Evolutionary conservation across 1,140 invertebrate genomes (phyloP).

Genomic region (Drosophila paulistorum): DNA sequence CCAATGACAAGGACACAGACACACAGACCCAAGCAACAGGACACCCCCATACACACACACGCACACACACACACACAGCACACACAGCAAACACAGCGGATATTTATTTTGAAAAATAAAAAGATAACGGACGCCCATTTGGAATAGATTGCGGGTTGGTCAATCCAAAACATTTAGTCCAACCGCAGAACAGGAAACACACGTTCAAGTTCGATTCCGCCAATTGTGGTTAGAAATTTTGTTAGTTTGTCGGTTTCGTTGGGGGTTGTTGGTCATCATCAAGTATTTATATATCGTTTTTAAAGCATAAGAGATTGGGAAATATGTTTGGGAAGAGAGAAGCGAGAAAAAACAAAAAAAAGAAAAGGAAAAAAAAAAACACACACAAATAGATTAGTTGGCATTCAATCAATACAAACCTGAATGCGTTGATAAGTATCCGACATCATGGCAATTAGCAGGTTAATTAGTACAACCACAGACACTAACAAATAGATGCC

Average conservation of each 20-base stretch:
- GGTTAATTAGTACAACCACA: constrained; percentile 98
- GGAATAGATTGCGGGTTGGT: constrained; percentile 52
- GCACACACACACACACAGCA: constrained; percentile 43
- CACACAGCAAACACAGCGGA: constrained; percentile 21
- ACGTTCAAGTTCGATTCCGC: constrained; percentile 11
- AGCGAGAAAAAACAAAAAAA: constrained; percentile 28
- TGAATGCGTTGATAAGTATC: constrained; percentile 99
- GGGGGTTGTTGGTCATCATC: constrained; percentile 16
- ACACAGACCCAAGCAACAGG: constrained; percentile 23
- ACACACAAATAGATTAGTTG: constrained; percentile 71
- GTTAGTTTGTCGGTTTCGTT: constrained; percentile 1
- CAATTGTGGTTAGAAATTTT: background rate
- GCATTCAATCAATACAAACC: constrained; percentile 84
- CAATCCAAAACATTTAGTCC: constrained; percentile 34
- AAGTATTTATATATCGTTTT: background rate
- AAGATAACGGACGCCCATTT: constrained; percentile 79
- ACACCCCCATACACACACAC: constrained; percentile 17
- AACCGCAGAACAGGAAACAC: constrained; percentile 17
- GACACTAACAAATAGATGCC: constrained; percentile 99
- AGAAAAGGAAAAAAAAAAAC: constrained; percentile 49
- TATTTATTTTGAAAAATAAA: constrained; percentile 76
- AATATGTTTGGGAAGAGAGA: background rate
- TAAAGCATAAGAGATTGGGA: constrained; percentile 10
- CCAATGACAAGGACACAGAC: constrained; percentile 44
- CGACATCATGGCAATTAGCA: constrained; percentile 99